Evolutionary conservation across 2,888 invertebrate genomes (phyloP).

Genomic region (Ormyrus thymus): DNA sequence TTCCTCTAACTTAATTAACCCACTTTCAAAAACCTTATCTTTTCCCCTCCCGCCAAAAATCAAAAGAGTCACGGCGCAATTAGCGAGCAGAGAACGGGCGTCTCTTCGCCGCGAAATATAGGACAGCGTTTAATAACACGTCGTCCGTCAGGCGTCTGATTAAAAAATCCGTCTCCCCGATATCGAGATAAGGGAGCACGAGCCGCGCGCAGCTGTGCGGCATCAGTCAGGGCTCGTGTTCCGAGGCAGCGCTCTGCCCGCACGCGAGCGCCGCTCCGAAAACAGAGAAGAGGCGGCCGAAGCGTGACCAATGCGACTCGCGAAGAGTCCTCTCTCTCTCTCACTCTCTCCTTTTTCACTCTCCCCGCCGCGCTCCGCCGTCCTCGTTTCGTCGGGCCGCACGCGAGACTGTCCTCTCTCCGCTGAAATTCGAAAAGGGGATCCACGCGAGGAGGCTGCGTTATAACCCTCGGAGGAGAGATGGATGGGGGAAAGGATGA

Average conservation of each 20-base stretch:
- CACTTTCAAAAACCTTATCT: neutral
- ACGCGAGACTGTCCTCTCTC: too few relatives aligned
- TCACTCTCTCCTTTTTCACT: neutral
- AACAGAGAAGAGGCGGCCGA: neutral
- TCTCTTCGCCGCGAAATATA: neutral
- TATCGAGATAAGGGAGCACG: slow-evolving; percentile 21
- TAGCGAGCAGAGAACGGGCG: neutral
- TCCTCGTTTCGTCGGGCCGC: neutral
- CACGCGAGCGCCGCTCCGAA: too few relatives aligned
- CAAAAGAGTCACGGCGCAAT: slow-evolving; percentile 21
- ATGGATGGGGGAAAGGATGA: neutral
- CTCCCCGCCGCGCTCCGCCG: neutral
- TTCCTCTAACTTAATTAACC: neutral
- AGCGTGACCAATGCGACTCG: slow-evolving; percentile 28
- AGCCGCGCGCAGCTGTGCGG: slow-evolving; percentile 3
- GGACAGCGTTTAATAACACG: slow-evolving; percentile 13
- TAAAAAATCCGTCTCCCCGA: slow-evolving; percentile 30
- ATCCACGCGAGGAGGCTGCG: too few relatives aligned
- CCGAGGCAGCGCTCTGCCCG: neutral
- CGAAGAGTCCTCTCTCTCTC: neutral
- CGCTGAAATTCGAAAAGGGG: too few relatives aligned
- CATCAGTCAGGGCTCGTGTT: slow-evolving; percentile 16
- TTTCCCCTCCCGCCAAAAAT: neutral
- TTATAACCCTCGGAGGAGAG: neutral
- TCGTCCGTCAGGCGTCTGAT: slow-evolving; percentile 9